Percentiles rank a stretch among this genome's conserved stretches.
phyloP scores from a whole-genome alignment of 2,888 invertebrate species.

The Campopleginae sp. region DNA sequence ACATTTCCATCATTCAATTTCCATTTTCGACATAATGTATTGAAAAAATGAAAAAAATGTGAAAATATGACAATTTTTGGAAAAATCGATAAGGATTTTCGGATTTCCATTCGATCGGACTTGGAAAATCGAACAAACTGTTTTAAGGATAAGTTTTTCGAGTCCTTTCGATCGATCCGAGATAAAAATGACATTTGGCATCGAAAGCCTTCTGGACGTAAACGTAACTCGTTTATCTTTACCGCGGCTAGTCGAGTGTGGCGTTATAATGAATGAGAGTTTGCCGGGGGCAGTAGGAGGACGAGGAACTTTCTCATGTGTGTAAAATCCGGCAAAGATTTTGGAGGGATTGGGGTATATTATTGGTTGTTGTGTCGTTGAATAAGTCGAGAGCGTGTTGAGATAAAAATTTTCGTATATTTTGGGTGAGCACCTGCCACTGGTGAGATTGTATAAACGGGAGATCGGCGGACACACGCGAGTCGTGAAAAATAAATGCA shows the following conservation, averaged over 20 bases:
- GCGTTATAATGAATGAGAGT: conserved; percentile 35
- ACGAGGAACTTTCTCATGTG: conserved; percentile 34
- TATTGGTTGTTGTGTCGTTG: conserved; percentile 67
- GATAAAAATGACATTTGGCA: background rate
- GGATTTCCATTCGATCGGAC: background rate
- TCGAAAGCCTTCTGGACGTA: background rate
- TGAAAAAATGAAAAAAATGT: background rate
- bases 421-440: conserved; percentile 74
- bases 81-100: background rate
- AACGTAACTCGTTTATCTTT: conserved; percentile 20
- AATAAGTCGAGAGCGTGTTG: conserved; percentile 68
- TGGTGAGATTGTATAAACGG: conserved; percentile 57
- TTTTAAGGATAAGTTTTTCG: background rate
- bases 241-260: conserved; percentile 31
- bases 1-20: no score
- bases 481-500: conserved; percentile 56
- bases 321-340: conserved; percentile 14
- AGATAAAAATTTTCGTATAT: conserved; percentile 37
- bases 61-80: background rate
- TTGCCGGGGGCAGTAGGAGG: conserved; percentile 42
- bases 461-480: conserved; percentile 6
- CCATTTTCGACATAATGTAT: no score
- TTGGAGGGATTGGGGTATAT: conserved; percentile 37
- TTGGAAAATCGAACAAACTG: background rate
- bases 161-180: background rate